These are phyloP conservation scores for Hypothenemus hampei DNA, from an alignment of 1,140 invertebrate genomes.

Conservation along the genomic window DNA sequence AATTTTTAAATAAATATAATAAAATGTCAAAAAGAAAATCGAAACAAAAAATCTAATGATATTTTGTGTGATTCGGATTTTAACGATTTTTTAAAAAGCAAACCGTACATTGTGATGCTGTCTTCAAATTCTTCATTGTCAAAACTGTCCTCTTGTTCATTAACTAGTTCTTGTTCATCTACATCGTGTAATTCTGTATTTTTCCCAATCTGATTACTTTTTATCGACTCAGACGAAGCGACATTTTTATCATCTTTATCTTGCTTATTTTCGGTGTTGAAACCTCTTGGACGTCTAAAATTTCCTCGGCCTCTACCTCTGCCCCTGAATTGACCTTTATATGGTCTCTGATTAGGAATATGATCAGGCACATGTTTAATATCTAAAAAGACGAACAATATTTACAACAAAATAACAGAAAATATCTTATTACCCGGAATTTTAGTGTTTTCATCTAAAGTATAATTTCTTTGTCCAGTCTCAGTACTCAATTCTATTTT, in stretches of 20 bases:
- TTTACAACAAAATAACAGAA: background rate
- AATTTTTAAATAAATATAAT: too few relatives aligned
- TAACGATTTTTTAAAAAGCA: too few relatives aligned
- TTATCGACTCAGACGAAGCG: background rate
- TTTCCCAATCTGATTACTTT: background rate
- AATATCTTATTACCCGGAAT: slow-evolving; percentile 19
- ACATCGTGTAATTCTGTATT: background rate
- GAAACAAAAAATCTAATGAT: too few relatives aligned
- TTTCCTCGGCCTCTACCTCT: slow-evolving; percentile 27
- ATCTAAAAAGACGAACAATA: background rate
- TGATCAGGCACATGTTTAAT: slow-evolving; percentile 32
- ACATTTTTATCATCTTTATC: background rate
- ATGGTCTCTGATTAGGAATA: background rate
- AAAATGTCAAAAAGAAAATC: too few relatives aligned
- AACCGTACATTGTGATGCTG: too few relatives aligned
- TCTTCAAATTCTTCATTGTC: slow-evolving; percentile 8
- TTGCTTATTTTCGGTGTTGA: background rate
- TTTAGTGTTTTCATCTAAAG: slow-evolving; percentile 29
- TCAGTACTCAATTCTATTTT: slow-evolving; percentile 29
- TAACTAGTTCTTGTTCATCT: background rate
- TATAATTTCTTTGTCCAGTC: slow-evolving; percentile 29
- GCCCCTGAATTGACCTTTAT: slow-evolving; percentile 6
- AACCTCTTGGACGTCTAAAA: slow-evolving; percentile 12
- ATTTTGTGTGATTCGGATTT: too few relatives aligned
- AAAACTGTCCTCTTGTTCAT: background rate